Base-by-base conservation (phyloP, 2,113 vertebrate genomes). In the Mus musculus region DNA sequence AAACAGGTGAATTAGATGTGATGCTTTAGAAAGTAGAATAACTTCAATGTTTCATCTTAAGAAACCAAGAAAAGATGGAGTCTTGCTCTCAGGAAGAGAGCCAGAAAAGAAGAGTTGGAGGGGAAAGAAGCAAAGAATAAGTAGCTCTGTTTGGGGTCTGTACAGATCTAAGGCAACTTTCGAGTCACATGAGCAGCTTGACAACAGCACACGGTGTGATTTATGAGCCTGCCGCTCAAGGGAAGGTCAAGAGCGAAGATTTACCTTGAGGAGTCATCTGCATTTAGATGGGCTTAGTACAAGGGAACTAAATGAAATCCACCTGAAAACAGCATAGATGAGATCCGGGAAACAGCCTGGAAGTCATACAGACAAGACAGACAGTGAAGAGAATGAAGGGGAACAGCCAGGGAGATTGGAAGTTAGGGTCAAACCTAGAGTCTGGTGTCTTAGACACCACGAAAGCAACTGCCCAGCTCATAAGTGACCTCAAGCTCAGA, bases 191-290 rank as follows among this genome's bases (percentile, higher is more conserved):
- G 82, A 39, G 39, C 89, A 87, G 30, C 39, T n/a, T 96, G 86
- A 78, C 78, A 71, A 59, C 78, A 90, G 67, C 19, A 39, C 28
- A 36, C 86, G 73, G 54, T 89, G 65, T 97, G 91, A 95, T 92
- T 94, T 92, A 97, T 89, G 89, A 96, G 77, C 59, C 67, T 93
- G 20, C 30, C 71, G 67, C 52, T 81, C 90, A 56, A 65, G 42
- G 69, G 84, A 95, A 96, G 81, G 85, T 88, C 94, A 96, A 86
- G 73, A 76, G 17, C 73, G 28, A 67, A 84, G 52, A 90, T 91
- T 95, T 95, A 73, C 76, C 95, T 88, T 77, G 75, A 5, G 33
- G 36, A 81, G 61, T 85, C 91, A 95, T 93, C 91, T 93, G 89
- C 77, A 94, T 72, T 88, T 61, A 93, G 67, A 92, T 91, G 67